A percentile compares a stretch with the other conserved stretches of the same genome.
phyloP scores from a whole-genome alignment of 64 coral and sea anemone species.

The Platygyra sinensis region DNA sequence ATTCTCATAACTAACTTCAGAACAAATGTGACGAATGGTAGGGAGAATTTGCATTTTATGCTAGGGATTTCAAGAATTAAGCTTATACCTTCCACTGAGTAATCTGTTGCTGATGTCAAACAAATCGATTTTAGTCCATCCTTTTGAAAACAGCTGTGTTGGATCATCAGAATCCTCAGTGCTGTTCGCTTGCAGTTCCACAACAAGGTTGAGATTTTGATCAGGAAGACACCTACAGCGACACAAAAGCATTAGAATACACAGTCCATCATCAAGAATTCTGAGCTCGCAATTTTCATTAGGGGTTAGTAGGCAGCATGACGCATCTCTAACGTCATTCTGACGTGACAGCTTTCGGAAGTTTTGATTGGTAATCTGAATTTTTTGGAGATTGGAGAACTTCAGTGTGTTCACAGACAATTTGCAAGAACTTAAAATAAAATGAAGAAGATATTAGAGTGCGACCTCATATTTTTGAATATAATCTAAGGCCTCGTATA shows the following conservation, averaged over 20 bases:
- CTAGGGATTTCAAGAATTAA: neutral
- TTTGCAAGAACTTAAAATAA: too few species aligned
- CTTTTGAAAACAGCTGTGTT: constrained; percentile 64
- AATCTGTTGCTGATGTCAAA: constrained; percentile 75
- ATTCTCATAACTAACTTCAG: too few species aligned
- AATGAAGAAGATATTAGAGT: too few species aligned
- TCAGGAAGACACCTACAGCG: constrained; percentile 66
- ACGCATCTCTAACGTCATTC: too few species aligned
- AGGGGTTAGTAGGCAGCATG: neutral
- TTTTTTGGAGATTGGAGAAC: too few species aligned
- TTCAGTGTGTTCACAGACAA: too few species aligned
- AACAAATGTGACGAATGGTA: too few species aligned
- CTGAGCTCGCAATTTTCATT: neutral
- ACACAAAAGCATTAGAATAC: neutral
- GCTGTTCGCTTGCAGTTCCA: constrained; percentile 81
- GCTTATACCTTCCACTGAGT: constrained; percentile 77
- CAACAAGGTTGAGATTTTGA: constrained; percentile 50
- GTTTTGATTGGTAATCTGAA: too few species aligned
- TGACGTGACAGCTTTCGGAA: too few species aligned
- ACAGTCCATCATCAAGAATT: neutral
- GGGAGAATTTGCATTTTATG: too few species aligned
- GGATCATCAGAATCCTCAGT: constrained; percentile 51
- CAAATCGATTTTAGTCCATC: constrained; percentile 87
- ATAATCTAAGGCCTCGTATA: too few species aligned
- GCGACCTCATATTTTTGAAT: too few species aligned